Base-by-base conservation (phyloP, 2,797 vertebrate species). In the Gastrophryne carolinensis region DNA sequence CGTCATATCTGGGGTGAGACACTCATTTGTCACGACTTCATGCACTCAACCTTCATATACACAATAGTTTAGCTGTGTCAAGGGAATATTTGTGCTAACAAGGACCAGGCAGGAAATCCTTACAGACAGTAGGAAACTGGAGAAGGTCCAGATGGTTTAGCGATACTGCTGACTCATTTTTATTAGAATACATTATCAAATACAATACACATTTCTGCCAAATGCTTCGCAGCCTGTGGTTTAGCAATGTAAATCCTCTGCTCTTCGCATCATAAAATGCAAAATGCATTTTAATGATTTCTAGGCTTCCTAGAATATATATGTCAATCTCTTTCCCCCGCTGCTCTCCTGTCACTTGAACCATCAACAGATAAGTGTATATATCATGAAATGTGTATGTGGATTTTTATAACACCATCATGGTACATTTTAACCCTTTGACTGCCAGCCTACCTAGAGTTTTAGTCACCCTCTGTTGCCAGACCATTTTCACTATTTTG, bases 151-250 rank as follows among this genome's bases (percentile, higher is more conserved):
- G 30, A 62, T 50, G 15, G 44, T 19, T 26, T 50, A 21, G 29
- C 11, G 27, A 72, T 26, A 72, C 13, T 61, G 58, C 58, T 72
- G 44, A 72, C 30, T 72, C 57, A 37, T 52, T 53, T 58, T 72
- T 26, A 62, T 52, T 11, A 72, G 41, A 50, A 35, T 10, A 50
- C 21, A 35, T 47, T 60, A 47, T 70, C 52, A 54, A 54, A 54
- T n/a, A 15, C 35, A 35, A 57, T 24, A 29, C 19, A 29, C 29
- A 30, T 60, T 71, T 44, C 29, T 44, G 34, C n/a, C 67, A 70
- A 57, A 34, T 37, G 44, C 17, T 30, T 47, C 57, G 41, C 30
- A 70, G 26, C 53, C 34, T 67, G 64, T 32, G 21, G 47, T 11
- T 27, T 15, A n/a, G 44, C 37, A 50, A 32, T 67, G 30, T 53